Conservation (phyloP, 2,797 vertebrate species). For the Carduelis carduelis region DNA sequence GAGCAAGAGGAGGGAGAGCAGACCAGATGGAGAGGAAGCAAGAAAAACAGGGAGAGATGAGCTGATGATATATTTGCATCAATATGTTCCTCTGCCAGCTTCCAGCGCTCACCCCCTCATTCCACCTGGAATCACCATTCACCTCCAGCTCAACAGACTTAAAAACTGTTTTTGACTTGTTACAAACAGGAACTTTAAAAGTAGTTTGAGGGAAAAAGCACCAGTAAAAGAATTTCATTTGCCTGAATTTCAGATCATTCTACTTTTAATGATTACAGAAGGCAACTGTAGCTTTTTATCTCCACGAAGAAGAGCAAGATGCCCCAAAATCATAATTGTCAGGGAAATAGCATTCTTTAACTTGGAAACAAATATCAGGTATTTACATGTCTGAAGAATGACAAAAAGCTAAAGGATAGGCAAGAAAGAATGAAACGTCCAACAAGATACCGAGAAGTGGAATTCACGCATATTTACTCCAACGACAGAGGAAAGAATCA, state of each 20-base stretch:
- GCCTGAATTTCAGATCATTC: not conserved
- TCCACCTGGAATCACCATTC: not conserved
- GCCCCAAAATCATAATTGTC: not conserved
- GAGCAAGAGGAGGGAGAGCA: not conserved
- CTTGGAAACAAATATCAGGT: not conserved
- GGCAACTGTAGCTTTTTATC: not conserved
- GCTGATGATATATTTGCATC: not conserved
- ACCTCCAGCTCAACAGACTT: fast-evolving
- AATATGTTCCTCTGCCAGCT: not conserved
- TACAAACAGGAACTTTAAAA: not conserved
- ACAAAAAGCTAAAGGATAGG: not conserved
- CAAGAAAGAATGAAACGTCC: not conserved
- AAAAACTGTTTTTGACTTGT: not conserved
- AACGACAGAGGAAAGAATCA: not conserved
- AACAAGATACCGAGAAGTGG: not conserved
- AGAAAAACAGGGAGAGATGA: not conserved
- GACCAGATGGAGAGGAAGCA: not conserved
- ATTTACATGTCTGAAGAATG: not conserved
- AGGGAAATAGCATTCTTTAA: not conserved
- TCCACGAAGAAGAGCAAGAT: not conserved
- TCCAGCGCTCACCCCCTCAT: fast-evolving
- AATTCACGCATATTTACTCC: not conserved
- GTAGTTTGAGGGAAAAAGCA: not conserved
- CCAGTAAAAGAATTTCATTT: not conserved
- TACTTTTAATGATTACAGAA: not conserved